Conservation (phyloP, 2,113 vertebrate genomes). For the Ia io region DNA sequence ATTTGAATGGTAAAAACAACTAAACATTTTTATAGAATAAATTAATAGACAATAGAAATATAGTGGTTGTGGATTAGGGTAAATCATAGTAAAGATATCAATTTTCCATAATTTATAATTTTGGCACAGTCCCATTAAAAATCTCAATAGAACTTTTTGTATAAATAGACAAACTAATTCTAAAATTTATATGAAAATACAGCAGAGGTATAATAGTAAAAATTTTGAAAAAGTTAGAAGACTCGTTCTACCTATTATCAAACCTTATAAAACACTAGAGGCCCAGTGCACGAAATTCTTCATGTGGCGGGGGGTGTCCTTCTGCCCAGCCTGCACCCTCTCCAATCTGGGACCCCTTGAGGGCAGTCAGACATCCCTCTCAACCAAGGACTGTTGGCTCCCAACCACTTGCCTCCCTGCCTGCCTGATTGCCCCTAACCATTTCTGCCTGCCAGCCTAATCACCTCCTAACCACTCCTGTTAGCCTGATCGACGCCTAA, state of each 20-base stretch:
- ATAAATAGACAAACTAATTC: neutral
- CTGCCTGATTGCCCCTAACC: no score
- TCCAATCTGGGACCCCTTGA: no score
- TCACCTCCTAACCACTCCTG: no score
- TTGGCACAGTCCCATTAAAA: neutral
- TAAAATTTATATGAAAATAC: neutral
- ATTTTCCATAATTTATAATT: neutral
- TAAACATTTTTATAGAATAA: neutral
- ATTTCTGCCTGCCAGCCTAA: no score
- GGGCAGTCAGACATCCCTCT: no score
- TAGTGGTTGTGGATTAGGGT: neutral
- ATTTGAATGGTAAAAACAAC: neutral
- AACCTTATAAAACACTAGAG: neutral
- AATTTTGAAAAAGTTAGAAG: neutral
- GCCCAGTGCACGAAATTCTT: no score
- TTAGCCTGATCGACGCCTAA: no score
- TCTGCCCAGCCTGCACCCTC: no score
- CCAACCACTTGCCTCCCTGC: no score
- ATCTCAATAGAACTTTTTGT: neutral
- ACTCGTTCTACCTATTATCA: neutral
- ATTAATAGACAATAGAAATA: neutral
- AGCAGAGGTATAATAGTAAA: neutral
- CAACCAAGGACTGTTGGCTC: no score
- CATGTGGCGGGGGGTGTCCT: no score
- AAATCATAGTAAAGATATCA: neutral